Base-by-base conservation (phyloP, 2,113 vertebrate species). In the Donacobius atricapilla region DNA sequence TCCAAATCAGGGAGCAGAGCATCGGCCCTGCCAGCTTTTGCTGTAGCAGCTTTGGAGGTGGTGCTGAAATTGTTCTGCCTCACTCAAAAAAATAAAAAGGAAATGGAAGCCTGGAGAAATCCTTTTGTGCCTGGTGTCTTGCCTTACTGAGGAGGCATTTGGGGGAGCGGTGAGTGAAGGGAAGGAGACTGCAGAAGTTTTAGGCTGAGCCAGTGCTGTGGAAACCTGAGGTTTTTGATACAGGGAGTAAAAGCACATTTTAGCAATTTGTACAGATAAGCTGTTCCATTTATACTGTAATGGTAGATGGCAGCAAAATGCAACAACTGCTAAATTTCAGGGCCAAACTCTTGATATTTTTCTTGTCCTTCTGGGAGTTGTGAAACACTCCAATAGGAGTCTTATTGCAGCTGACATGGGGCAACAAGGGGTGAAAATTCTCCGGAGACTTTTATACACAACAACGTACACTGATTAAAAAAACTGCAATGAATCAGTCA, bases 191-290 rank as follows among this genome's bases (percentile, higher is more conserved):
- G 35, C 28, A 80, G 31, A 24, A 51, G 24, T n/a, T 89, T 76
- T 51, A 35, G 64, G 27, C 51, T 0, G 4, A 61, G 40, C 2
- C 13, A 35, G 33, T 28, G 40, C 35, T 9, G 3, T 15, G 58
- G 39, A 63, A 81, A 58, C 31, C 27, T 11, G 22, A 44, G 23
- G 4, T 58, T 80, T 89, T n/a, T 64, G 47, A 21, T 91, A 13
- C 2, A 35, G 3, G 0, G 0, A 10, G 15, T 77, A 51, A 89
- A 89, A 63, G 13, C 10, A 66, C 21, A 27, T 78, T 87, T 81
- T 71, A 84, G 35, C 15, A 31, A 30, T 58, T 81, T 66, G 21
- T 68, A 66, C 28, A 16, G 25, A 33, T 33, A 65, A 84, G 6
- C 22, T 58, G 12, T 58, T 89, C 50, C 10, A 20, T 63, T 95